phyloP scores from a whole-genome alignment of 2,797 vertebrate genomes.

The Lepus townsendii region DNA sequence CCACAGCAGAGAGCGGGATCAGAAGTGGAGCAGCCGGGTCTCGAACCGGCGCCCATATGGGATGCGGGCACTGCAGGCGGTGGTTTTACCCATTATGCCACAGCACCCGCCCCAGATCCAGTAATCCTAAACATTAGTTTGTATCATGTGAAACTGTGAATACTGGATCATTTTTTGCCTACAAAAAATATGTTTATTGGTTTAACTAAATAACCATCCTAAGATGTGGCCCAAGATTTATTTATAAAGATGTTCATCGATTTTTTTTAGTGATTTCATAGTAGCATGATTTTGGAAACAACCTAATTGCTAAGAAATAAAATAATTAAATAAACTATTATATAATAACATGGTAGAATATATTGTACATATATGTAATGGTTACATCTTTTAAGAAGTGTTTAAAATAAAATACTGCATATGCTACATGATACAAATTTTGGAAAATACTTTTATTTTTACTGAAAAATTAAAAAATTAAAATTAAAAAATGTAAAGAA shows the following conservation, averaged over 20 bases:
- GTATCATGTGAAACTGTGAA: not conserved
- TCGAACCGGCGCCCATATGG: no score
- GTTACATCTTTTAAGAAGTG: conserved; percentile 9
- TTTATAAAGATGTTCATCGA: conserved; percentile 22
- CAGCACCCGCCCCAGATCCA: not conserved
- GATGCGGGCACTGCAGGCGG: no score
- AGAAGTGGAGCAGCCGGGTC: no score
- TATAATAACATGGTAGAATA: conserved; percentile 26
- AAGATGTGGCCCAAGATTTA: not conserved
- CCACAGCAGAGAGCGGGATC: no score
- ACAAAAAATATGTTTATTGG: conserved; percentile 38
- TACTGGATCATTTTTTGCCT: not conserved
- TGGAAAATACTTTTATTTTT: conserved; percentile 28
- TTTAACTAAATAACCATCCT: not conserved
- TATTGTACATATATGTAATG: not conserved
- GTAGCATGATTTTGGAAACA: conserved; percentile 52
- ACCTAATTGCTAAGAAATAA: conserved; percentile 37
- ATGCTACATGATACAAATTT: not conserved
- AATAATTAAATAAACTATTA: conserved; percentile 15
- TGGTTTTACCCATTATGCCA: no score
- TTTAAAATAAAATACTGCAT: conserved; percentile 46
- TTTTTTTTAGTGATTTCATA: conserved; percentile 24
- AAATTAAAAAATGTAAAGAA: conserved; percentile 40
- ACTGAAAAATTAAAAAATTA: conserved; percentile 9
- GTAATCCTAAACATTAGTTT: conserved; percentile 52